Evolutionary conservation across 2,888 invertebrate genomes (phyloP), one percentile per base, ranked within the genome.

Genomic region (Monochamus alternatus): DNA sequence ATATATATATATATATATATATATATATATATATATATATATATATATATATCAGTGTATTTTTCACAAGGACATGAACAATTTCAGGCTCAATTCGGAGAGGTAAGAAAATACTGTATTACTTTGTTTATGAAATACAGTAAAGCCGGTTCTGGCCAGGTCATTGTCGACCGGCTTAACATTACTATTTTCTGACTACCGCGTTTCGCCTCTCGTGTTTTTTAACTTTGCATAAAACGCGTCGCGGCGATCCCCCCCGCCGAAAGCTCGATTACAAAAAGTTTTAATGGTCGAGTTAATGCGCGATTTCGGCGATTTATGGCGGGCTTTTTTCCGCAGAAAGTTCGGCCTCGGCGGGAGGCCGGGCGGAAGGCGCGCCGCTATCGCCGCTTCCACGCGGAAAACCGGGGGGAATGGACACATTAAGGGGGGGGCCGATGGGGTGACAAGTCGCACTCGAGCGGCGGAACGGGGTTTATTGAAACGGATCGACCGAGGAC

Each of bases 281-380:
- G 59, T 60, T 60, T 60, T 69, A 69, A 69, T 69, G 59, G 44
- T 52, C 66, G 66, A 52, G 66, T 66, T 66, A 66, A 66, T 66
- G 66, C 14, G 31, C 51, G 52, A 32, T 55, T 14, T 66, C 47
- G 60, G 43, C 69, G 60, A 69, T 69, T 69, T 69, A 69, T 60
- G 69, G 32, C 69, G 12, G 69, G n/a, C 14, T 69, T 69, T 69
- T 65, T 67, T 63, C 30, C 30, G 51, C 51, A 5, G 52, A 51
- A 66, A 66, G 52, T 32, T 55, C 31, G 51, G 52, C 51, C 51
- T n/a, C 31, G 43, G 12, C 44, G 63, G 63, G n/a, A 63, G n/a
- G 32, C 67, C 47, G 47, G 44, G 51, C 69, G 32, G 51, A 60
- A 69, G 60, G 60, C 12, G 47, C 38, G 44, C 30, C 60, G 60